Percentiles rank a stretch among this genome's conserved stretches.
These are phyloP conservation scores for Castor canadensis DNA, from an alignment of 2,113 vertebrate species.

Conservation along the genomic window DNA sequence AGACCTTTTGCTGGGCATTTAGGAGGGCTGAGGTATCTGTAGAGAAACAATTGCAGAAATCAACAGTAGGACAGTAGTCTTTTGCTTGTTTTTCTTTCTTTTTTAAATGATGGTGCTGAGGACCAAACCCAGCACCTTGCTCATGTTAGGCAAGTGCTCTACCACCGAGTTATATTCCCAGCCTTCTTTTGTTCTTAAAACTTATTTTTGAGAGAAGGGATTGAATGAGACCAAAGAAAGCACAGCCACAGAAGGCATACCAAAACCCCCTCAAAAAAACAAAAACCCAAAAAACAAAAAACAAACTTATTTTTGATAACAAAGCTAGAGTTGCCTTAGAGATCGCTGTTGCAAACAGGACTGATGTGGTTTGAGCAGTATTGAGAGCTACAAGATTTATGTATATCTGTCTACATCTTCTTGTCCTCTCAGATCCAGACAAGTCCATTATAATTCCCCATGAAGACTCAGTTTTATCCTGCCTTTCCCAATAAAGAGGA, in stretches of 20 bases:
- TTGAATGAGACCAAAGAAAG: too few species aligned
- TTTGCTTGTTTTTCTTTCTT: neutral
- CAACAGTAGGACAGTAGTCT: neutral
- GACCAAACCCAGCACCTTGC: too few species aligned
- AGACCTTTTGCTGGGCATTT: neutral
- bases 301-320: neutral
- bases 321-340: neutral
- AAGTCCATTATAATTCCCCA: neutral
- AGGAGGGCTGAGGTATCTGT: slow-evolving; percentile 58
- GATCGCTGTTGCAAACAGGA: neutral
- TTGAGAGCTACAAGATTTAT: neutral
- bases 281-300: too few species aligned
- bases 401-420: neutral
- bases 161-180: too few species aligned
- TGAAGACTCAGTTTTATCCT: neutral
- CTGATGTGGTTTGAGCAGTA: neutral
- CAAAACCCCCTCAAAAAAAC: too few species aligned
- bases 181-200: too few species aligned
- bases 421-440: neutral
- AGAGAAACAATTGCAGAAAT: neutral
- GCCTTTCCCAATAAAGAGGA: neutral
- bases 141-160: too few species aligned
- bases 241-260: too few species aligned
- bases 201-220: too few species aligned
- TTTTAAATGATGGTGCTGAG: too few species aligned